phyloP scores from a whole-genome alignment of 2,888 invertebrate genomes.

The Rhagium mordax region DNA sequence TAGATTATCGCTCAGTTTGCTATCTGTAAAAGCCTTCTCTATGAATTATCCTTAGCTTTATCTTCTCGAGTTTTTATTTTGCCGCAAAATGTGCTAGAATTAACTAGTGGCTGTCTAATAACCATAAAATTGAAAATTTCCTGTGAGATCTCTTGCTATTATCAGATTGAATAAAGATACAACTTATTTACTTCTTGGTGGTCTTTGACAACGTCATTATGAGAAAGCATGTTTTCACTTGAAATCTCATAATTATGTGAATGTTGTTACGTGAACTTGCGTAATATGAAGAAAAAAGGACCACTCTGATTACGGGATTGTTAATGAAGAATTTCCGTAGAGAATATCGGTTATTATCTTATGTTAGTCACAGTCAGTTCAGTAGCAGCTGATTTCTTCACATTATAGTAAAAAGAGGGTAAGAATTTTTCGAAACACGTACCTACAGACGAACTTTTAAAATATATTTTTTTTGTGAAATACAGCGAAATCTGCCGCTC shows the following conservation, averaged over 20 bases:
- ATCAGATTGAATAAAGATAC: slow-evolving; percentile 11
- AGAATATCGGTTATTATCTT: not conserved
- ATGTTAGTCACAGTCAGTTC: not conserved
- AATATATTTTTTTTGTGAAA: too few species aligned
- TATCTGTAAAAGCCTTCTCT: slow-evolving; percentile 17
- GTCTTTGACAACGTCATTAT: slow-evolving; percentile 1
- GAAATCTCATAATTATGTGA: not conserved
- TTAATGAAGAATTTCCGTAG: not conserved
- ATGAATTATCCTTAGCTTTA: slow-evolving; percentile 15
- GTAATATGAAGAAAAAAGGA: not conserved
- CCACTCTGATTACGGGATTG: not conserved
- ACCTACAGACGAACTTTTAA: too few species aligned
- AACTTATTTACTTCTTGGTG: slow-evolving; percentile 23
- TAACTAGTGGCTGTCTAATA: slow-evolving; percentile 26
- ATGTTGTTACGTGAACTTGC: not conserved
- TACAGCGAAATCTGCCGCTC: too few species aligned
- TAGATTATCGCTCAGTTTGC: slow-evolving; percentile 25
- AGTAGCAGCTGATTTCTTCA: too few species aligned
- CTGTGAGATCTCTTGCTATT: slow-evolving; percentile 16
- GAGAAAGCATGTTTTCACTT: not conserved
- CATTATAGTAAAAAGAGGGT: too few species aligned
- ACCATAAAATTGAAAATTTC: slow-evolving; percentile 40
- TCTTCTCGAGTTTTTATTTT: not conserved
- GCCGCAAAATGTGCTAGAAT: slow-evolving; percentile 11
- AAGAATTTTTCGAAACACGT: too few species aligned